A percentile compares a stretch with the other conserved stretches of the same genome.
phyloP scores from a whole-genome alignment of 2,888 invertebrate species.

The Sturmia bella region DNA sequence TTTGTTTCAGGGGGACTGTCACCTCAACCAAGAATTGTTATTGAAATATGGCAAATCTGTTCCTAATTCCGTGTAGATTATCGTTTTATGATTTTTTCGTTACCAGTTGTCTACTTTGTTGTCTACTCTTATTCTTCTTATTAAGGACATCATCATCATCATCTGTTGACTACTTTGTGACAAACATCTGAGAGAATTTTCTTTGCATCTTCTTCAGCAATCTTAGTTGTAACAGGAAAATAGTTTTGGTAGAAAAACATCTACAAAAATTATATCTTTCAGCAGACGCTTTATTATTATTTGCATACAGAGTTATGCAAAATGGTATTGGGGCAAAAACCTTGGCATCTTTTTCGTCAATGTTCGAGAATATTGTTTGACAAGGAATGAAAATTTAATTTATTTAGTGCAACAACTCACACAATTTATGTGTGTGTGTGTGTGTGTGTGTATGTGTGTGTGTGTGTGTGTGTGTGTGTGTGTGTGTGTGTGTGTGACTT shows the following conservation, averaged over 20 bases:
- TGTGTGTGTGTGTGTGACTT: conserved; percentile 11
- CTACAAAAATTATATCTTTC: conserved; percentile 7
- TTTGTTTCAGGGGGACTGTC: no score
- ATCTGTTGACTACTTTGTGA: not conserved
- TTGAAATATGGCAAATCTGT: conserved; percentile 23
- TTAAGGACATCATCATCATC: not conserved
- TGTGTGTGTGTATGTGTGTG: no score
- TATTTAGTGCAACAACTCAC: conserved; percentile 5
- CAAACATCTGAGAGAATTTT: not conserved
- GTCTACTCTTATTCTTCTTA: not conserved
- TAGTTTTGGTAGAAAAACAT: conserved; percentile 1
- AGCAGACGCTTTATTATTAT: conserved; percentile 36
- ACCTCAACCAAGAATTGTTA: no score
- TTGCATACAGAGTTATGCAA: conserved; percentile 28
- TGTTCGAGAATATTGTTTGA: not conserved
- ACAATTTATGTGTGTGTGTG: conserved; percentile 6
- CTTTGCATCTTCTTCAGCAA: no score
- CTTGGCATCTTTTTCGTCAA: conserved; percentile 16
- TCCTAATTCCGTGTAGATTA: conserved; percentile 43
- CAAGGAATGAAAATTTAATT: conserved; percentile 10
- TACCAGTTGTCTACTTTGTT: not conserved
- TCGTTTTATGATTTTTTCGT: not conserved
- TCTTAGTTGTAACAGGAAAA: not conserved
- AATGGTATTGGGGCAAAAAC: conserved; percentile 1
- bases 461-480: no score